Percentiles rank a stretch among this genome's conserved stretches.
Evolutionary conservation across 2,888 invertebrate genomes (phyloP).

Genomic region (Euzophera pinguis): DNA sequence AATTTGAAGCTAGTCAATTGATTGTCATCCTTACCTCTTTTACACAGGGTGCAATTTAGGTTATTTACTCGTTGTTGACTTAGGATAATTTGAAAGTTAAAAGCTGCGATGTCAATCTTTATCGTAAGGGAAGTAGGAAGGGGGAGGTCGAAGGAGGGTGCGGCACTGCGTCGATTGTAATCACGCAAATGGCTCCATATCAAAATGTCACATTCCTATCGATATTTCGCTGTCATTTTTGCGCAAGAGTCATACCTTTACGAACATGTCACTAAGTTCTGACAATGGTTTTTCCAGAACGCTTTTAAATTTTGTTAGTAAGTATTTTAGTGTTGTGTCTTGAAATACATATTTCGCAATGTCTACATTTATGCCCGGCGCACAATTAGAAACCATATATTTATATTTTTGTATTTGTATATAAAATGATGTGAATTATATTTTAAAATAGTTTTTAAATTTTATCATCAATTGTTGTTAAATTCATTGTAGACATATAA

Average conservation of each 20-base stretch:
- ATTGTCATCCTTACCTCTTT: conserved; percentile 42
- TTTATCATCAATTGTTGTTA: background rate
- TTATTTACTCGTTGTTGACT: conserved; percentile 40
- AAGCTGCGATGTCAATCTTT: conserved; percentile 75
- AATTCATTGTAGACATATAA: background rate
- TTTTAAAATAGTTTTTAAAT: too few relatives aligned
- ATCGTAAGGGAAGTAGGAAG: conserved; percentile 72
- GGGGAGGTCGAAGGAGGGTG: conserved; percentile 64
- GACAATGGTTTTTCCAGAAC: background rate
- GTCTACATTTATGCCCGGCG: too few relatives aligned
- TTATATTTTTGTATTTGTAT: too few relatives aligned
- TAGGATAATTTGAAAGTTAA: conserved; percentile 71
- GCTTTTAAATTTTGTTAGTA: too few relatives aligned
- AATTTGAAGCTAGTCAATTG: conserved; percentile 34
- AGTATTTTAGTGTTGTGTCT: too few relatives aligned
- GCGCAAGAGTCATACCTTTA: conserved; percentile 36
- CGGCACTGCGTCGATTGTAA: conserved; percentile 76
- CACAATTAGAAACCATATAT: too few relatives aligned
- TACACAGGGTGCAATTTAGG: conserved; percentile 44
- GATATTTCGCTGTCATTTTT: conserved; percentile 62
- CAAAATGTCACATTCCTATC: conserved; percentile 75
- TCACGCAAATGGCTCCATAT: conserved; percentile 77
- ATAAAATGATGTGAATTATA: too few relatives aligned
- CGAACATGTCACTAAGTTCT: background rate
- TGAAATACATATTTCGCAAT: too few relatives aligned